These are phyloP conservation scores for Muscidifurax raptorellus DNA, from an alignment of 1,140 invertebrate species.

Conservation along the genomic window DNA sequence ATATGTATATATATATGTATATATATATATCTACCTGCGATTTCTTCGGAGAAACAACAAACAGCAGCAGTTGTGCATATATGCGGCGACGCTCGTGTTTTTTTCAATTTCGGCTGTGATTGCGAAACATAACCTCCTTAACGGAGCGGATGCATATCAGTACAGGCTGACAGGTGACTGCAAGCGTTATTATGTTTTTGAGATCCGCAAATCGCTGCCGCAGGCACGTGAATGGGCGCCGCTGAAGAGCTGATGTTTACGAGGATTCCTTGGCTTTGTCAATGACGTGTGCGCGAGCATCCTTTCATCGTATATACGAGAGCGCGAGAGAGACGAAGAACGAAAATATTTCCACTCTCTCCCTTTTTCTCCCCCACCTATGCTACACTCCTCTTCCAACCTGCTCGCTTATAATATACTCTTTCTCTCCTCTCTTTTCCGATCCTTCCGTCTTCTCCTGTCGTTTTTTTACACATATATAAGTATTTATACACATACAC, in stretches of 20 bases:
- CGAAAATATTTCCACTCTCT: slow-evolving; percentile 1
- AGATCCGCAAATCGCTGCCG: neutral
- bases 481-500: no score
- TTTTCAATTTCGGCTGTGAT: neutral
- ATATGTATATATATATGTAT: no score
- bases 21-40: neutral
- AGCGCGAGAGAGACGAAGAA: neutral
- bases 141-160: neutral
- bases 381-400: neutral
- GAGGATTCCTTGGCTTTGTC: slow-evolving; percentile 2
- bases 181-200: neutral
- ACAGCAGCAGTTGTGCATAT: neutral
- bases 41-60: neutral
- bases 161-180: neutral
- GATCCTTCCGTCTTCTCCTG: slow-evolving; percentile 3
- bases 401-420: neutral
- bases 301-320: neutral
- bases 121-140: slow-evolving; percentile 14
- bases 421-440: neutral
- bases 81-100: neutral
- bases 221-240: neutral
- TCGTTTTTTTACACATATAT: neutral
- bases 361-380: neutral
- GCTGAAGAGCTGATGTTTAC: neutral
- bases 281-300: slow-evolving; percentile 20